Percentiles rank a stretch among this genome's conserved stretches.
These are phyloP conservation scores for Andrena praecox DNA, from an alignment of 2,888 invertebrate genomes.

Conservation along the genomic window DNA sequence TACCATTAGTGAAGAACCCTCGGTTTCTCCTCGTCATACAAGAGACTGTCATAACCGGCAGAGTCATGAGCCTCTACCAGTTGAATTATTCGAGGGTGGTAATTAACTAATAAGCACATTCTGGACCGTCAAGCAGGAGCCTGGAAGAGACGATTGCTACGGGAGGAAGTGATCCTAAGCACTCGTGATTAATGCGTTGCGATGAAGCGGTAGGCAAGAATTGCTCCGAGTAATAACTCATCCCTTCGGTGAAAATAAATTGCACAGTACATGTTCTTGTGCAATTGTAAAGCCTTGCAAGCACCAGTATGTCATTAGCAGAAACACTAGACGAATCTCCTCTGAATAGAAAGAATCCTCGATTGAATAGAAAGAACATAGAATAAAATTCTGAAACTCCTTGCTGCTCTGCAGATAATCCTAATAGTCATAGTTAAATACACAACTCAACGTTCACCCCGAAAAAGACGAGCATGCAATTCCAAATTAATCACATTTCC, in stretches of 20 bases:
- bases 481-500: not conserved
- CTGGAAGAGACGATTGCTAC: slow-evolving; percentile 49
- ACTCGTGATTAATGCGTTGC: slow-evolving; percentile 65
- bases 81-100: slow-evolving; percentile 63
- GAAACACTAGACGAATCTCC: not conserved
- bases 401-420: not conserved
- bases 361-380: not conserved
- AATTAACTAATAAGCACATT: slow-evolving; percentile 71
- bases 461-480: no score
- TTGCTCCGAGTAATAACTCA: slow-evolving; percentile 46
- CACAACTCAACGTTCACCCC: no score
- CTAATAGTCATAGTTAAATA: no score
- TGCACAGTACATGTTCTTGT: slow-evolving; percentile 23
- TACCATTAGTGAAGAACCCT: slow-evolving; percentile 38
- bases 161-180: slow-evolving; percentile 41
- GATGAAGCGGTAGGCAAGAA: slow-evolving; percentile 47
- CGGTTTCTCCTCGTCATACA: slow-evolving; percentile 31
- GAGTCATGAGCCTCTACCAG: slow-evolving; percentile 47
- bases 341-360: not conserved
- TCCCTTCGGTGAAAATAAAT: slow-evolving; percentile 40
- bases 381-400: not conserved
- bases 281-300: slow-evolving; percentile 3
- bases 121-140: slow-evolving; percentile 18
- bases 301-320: not conserved
- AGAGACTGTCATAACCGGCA: slow-evolving; percentile 30